Percentiles rank a stretch among this genome's conserved stretches.
Evolutionary conservation across 2,113 vertebrate species (phyloP).

Genomic region (Bubalus kerabau): DNA sequence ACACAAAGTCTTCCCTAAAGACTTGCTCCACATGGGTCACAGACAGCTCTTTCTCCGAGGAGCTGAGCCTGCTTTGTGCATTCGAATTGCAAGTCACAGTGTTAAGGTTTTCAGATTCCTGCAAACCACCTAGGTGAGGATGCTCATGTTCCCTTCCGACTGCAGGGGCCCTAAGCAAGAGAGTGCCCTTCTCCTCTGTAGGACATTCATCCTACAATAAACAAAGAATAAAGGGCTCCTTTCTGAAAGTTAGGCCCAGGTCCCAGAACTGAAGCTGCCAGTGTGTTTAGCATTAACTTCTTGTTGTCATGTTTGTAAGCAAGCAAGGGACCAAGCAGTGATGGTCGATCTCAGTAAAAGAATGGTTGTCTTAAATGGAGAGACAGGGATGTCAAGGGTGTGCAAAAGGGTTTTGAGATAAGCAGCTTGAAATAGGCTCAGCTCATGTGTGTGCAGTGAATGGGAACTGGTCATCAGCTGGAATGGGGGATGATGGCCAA

Average conservation of each 20-base stretch:
- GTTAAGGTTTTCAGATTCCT: neutral
- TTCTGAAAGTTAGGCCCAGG: slow-evolving; percentile 44
- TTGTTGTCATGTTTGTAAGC: neutral
- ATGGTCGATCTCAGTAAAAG: neutral
- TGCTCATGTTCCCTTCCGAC: neutral
- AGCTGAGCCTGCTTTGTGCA: neutral
- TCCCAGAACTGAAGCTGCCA: neutral
- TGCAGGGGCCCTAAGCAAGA: neutral
- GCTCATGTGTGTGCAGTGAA: neutral
- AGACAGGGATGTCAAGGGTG: neutral
- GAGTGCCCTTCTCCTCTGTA: neutral
- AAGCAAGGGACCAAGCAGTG: neutral
- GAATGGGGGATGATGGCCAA: neutral
- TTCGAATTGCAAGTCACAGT: neutral
- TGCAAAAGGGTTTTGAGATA: neutral
- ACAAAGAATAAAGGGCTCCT: slow-evolving; percentile 50
- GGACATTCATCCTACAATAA: neutral
- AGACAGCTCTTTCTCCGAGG: neutral
- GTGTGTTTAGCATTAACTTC: slow-evolving; percentile 26
- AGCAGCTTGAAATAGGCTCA: neutral
- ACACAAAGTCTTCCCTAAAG: neutral
- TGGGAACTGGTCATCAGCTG: neutral
- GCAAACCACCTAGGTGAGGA: neutral
- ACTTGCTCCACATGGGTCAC: accelerated
- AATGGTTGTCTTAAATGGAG: neutral